Conservation (phyloP, 2,888 invertebrate species). For the Tetragnatha montana region DNA sequence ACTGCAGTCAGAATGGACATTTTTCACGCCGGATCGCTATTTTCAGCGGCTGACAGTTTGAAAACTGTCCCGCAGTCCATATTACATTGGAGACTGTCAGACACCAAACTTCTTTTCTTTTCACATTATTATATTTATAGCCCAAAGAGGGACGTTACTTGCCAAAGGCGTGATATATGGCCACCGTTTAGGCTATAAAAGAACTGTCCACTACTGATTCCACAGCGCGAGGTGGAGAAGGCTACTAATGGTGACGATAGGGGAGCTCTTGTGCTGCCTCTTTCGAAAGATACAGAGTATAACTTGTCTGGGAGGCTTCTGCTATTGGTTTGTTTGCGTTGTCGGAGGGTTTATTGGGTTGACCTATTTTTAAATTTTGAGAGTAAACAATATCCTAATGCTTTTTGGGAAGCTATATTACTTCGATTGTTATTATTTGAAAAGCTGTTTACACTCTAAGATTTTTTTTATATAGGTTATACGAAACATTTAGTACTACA, state of each 20-base stretch:
- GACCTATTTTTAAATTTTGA: no score
- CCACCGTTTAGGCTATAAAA: slow-evolving; percentile 58
- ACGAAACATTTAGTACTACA: no score
- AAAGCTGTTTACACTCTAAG: no score
- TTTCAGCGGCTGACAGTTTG: slow-evolving; percentile 16
- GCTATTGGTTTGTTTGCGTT: background rate
- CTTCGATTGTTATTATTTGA: no score
- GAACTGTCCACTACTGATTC: slow-evolving; percentile 38
- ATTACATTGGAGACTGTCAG: slow-evolving; percentile 34
- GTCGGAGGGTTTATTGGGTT: no score
- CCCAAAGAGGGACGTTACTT: slow-evolving; percentile 55
- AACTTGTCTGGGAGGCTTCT: background rate
- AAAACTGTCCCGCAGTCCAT: slow-evolving; percentile 33
- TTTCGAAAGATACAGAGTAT: background rate
- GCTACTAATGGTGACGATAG: background rate
- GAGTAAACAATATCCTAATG: no score
- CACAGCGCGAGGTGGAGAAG: slow-evolving; percentile 18
- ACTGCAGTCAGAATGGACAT: slow-evolving; percentile 35
- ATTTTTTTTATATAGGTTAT: no score
- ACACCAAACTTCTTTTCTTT: slow-evolving; percentile 34
- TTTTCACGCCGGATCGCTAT: slow-evolving; percentile 31
- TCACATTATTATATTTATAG: slow-evolving; percentile 59
- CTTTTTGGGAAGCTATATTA: no score
- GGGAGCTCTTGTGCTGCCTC: background rate
- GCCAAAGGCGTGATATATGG: slow-evolving; percentile 56